Evolutionary conservation across 1,140 invertebrate genomes (phyloP), one percentile per base, ranked within the genome.

Genomic region (Metaphire vulgaris): DNA sequence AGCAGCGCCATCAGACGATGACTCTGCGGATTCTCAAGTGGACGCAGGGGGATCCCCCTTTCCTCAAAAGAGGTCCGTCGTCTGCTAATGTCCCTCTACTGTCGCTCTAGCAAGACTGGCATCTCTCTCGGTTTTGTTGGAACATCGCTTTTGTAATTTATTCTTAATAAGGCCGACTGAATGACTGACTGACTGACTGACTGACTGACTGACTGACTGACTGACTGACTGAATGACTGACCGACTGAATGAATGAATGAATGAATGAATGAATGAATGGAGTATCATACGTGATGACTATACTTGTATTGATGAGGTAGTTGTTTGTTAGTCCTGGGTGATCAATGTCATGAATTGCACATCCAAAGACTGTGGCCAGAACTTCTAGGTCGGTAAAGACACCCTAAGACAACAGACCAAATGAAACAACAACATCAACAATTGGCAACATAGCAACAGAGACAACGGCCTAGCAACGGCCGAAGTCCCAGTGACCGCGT

Each of bases 371-470:
- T 41, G 88, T 86, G 26, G 88, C 87, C 72, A 89, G 79, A 70
- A 88, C 83, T 80, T 89, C 88, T 32, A 88, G 77, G 79, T 88
- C 86, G 41, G 87, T 87, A 79, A 88, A 88, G 33, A 98, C 95
- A 81, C 93, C 94, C 90, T 92, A 86, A 21, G n/a, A n/a, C n/a
- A 56, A 56, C 6, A 56, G 41, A 12, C 41, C 6, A 56, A 21
- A 21, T 56, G 6, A 56, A 56, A 56, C 41, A 6, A 56, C 41
- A 12, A 12, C 41, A 56, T 56, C n/a, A n/a, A n/a, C n/a, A n/a
- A n/a, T n/a, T n/a, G n/a, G n/a, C n/a, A n/a, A n/a, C n/a, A n/a
- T n/a, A n/a, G n/a, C n/a, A n/a, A n/a, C n/a, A n/a, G n/a, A n/a
- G n/a, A n/a, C n/a, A n/a, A n/a, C n/a, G n/a, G 21, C 21, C 41